Evolutionary conservation across 2,797 vertebrate species (phyloP).

Genomic region (Anabacerthia variegaticeps): DNA sequence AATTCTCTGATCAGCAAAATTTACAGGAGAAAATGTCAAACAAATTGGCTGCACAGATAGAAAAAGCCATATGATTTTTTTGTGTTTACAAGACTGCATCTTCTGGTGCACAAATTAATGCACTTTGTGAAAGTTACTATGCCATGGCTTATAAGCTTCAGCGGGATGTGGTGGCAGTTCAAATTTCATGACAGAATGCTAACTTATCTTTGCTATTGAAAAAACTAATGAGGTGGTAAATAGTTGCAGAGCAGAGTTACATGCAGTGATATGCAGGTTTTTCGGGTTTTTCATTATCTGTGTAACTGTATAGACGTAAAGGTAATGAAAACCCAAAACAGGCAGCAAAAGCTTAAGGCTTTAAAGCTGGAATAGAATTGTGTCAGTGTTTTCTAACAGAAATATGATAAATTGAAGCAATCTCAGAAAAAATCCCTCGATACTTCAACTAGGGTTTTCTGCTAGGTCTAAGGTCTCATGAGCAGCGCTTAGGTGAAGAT

Average conservation of each 20-base stretch:
- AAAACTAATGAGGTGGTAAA: conserved; percentile 60
- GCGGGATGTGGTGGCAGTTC: background rate
- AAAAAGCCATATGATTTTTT: background rate
- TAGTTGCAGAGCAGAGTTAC: background rate
- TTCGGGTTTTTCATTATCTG: background rate
- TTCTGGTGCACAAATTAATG: conserved; percentile 11
- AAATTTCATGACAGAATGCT: conserved; percentile 41
- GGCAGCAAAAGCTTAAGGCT: conserved; percentile 1
- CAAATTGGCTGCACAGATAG: conserved; percentile 4
- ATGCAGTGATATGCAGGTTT: conserved; percentile 7
- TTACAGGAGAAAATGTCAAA: conserved; percentile 15
- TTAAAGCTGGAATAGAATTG: conserved; percentile 8
- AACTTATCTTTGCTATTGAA: conserved; percentile 50
- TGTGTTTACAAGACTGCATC: background rate
- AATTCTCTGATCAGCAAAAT: background rate
- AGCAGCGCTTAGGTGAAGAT: background rate
- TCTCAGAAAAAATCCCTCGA: background rate
- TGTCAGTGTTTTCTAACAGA: background rate
- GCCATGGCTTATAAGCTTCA: background rate
- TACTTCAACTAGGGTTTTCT: background rate
- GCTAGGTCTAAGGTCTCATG: background rate
- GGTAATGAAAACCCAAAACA: conserved; percentile 45
- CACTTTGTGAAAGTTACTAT: conserved; percentile 1
- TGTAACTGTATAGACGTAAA: background rate
- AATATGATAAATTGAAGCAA: background rate